A percentile compares a stretch with the other conserved stretches of the same genome.
Evolutionary conservation across 1,140 invertebrate species (phyloP).

Genomic region (Drosophila lowei): DNA sequence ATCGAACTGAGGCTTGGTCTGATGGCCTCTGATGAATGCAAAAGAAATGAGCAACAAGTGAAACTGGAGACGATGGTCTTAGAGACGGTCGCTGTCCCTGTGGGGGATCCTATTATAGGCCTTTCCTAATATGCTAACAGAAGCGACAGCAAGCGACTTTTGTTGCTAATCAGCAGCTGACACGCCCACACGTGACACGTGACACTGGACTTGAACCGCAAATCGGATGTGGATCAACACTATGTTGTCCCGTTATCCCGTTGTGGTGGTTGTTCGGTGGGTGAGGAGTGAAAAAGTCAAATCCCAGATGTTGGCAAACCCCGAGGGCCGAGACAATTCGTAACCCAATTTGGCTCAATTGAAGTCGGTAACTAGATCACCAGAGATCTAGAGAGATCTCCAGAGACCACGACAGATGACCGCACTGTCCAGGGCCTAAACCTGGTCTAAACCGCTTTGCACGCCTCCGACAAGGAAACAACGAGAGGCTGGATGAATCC

Average conservation of each 20-base stretch:
- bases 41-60: constrained; percentile 23
- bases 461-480: constrained; percentile 39
- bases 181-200: constrained; percentile 4
- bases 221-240: constrained; percentile 36
- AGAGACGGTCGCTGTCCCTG: no score
- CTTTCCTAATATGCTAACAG: neutral
- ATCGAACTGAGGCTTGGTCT: no score
- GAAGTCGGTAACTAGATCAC: constrained; percentile 62
- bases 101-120: no score
- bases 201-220: constrained; percentile 7
- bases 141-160: constrained; percentile 19
- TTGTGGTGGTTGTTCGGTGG: neutral
- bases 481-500: constrained; percentile 40
- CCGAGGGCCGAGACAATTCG: constrained; percentile 23
- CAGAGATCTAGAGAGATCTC: constrained; percentile 7
- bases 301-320: constrained; percentile 44
- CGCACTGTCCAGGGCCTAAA: neutral
- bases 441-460: constrained; percentile 48
- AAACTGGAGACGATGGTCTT: no score
- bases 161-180: constrained; percentile 3
- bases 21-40: constrained; percentile 8
- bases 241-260: no score
- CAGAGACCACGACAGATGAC: neutral
- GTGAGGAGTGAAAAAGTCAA: constrained; percentile 52
- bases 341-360: constrained; percentile 65